Base-by-base conservation (phyloP, 2,113 vertebrate genomes). In the Poicephalus gulielmi region DNA sequence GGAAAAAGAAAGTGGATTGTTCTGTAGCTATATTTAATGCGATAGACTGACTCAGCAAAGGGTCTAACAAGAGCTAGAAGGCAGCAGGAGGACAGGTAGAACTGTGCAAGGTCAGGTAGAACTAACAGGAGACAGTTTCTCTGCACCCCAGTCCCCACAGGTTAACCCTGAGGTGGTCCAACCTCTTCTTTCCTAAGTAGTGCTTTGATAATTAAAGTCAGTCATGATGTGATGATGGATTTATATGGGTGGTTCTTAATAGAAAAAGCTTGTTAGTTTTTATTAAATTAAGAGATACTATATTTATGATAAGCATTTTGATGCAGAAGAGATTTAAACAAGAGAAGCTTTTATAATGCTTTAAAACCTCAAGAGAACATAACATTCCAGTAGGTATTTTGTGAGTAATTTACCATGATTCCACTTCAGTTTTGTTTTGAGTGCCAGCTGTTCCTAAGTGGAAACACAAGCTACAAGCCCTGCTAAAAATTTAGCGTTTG, bases 401-500 rank as follows among this genome's bases (percentile, higher is more conserved):
- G 37, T 63, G 53, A 77, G 49, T 59, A 85, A 92, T 76, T 73
- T 78, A 90, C 53, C 20, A 22, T 43, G 49, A 74, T 59, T 90
- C 63, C n/a, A 49, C 57, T 85, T 70, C 24, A 31, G 50, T 88
- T 95, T 79, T 88, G 47, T 70, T 94, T 90, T 86, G 87, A 90
- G 55, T 92, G 76, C 47, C 76, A 85, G 70, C 71, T 83, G 82
- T 95, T 93, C 19, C 1, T 33, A 70, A 90, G 60, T 92, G 89
- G 91, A 80, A 92, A 93, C 70, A 64, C 90, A 94, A 94, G 92
- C 71, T 60, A 64, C 5, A 50, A 47, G 57, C n/a, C 41, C 81
- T 71, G 67, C 66, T 74, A 83, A 88, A 95, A 91, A 77, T 1
- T 13, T 17, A 55, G 25, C 52, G 69, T 93, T 97, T 81, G 43